Conservation (phyloP, 1,140 invertebrate species). For the Sarcophaga peregrina region DNA sequence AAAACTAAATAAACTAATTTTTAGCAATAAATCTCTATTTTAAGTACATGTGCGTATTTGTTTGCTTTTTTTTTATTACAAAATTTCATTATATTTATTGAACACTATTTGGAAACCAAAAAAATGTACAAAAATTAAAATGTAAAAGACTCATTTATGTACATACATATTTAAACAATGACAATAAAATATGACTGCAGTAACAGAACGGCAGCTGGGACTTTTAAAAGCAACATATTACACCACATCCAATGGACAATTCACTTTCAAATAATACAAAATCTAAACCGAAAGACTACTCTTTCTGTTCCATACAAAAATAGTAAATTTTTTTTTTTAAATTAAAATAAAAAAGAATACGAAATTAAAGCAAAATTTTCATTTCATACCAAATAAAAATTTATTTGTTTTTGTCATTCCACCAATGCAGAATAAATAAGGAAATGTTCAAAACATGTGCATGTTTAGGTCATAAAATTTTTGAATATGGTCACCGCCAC, state of each 20-base stretch:
- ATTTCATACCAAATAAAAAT: not conserved
- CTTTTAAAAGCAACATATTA: not conserved
- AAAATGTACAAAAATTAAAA: too few relatives aligned
- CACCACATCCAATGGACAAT: not conserved
- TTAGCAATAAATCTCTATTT: too few relatives aligned
- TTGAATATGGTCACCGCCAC: conserved; percentile 15
- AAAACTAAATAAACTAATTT: too few relatives aligned
- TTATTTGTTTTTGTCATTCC: not conserved
- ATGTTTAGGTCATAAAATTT: conserved; percentile 17
- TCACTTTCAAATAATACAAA: too few relatives aligned
- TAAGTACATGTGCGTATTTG: too few relatives aligned
- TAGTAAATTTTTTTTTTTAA: not conserved
- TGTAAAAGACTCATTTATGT: too few relatives aligned
- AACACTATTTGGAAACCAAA: not conserved
- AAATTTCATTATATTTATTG: too few relatives aligned
- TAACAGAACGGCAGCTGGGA: conserved; percentile 1
- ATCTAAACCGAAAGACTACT: too few relatives aligned
- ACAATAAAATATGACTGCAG: conserved; percentile 37
- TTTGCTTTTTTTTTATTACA: too few relatives aligned
- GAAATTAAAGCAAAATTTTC: not conserved
- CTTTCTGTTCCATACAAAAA: too few relatives aligned
- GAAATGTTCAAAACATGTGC: conserved; percentile 21
- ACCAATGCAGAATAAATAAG: not conserved
- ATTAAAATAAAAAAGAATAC: not conserved
- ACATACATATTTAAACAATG: conserved; percentile 1